Evolutionary conservation across 2,113 vertebrate species (phyloP), one percentile per base, ranked within the genome.

Genomic region (Grammatotria lemairii): DNA sequence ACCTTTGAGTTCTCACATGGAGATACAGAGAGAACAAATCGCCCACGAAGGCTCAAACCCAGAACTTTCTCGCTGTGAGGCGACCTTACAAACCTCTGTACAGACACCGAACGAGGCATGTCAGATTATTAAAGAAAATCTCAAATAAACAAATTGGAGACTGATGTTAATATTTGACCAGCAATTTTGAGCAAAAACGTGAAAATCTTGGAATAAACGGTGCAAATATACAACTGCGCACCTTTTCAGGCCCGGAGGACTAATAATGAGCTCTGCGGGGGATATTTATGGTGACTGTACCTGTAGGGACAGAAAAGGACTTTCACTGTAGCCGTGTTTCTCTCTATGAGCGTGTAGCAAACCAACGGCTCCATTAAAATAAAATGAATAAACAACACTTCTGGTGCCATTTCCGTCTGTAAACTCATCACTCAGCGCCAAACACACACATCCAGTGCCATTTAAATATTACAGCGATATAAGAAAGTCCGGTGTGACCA

Each of bases 111-210:
- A 1, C 2, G 21, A 17, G 40, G 23, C 8, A 5, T 7, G 14
- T 31, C 42, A 8, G 16, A 78, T 19, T 49, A 75, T 38, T 68
- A 13, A 38, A 68, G 33, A 13, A 68, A 68, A 68, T 38, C 33
- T 38, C 33, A 38, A 19, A 17, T 28, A 0, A 47, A 28, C 40
- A 47, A 23, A 0, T 1, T 45, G 6, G 17, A 16, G 9, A 73
- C 13, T 0, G 1, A 45, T 0, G 5, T 78, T 31, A 49, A 49
- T 47, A 47, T 75, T 28, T 75, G 14, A 31, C 6, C 26, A 49
- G 9, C 16, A n/a, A 12, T 49, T 17, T 0, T 12, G 16, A 49
- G 45, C 70, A 49, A 49, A 49, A 12, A 28, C 6, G 1, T 78
- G 6, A 5, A 31, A 45, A 26, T 73, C 68, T 26, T 45, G 68